Evolutionary conservation across 2,113 vertebrate genomes (phyloP).

Genomic region (Nicator chloris): DNA sequence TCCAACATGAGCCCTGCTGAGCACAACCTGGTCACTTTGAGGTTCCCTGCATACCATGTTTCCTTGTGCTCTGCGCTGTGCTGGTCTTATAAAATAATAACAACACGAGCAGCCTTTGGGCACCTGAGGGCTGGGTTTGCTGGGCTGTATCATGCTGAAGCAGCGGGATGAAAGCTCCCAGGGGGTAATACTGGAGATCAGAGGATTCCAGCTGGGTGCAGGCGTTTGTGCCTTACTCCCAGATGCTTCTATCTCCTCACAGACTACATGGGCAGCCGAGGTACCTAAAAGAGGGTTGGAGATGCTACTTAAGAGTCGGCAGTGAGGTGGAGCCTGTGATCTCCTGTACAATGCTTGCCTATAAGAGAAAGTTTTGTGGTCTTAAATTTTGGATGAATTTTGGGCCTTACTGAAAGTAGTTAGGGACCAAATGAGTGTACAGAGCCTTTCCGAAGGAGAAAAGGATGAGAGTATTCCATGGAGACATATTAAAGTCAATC

Average conservation of each 20-base stretch:
- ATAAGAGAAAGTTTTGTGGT: not conserved
- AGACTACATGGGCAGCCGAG: not conserved
- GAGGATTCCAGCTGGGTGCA: not conserved
- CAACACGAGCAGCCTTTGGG: not conserved
- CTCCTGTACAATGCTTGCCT: not conserved
- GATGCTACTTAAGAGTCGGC: not conserved
- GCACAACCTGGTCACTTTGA: not conserved
- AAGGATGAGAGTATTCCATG: slow-evolving; percentile 11
- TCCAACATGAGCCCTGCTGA: not conserved
- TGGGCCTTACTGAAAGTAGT: not conserved
- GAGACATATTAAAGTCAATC: slow-evolving; percentile 19
- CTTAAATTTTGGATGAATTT: not conserved
- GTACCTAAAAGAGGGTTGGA: not conserved
- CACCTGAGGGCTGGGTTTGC: not conserved
- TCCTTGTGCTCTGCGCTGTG: not conserved
- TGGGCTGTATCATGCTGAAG: not conserved
- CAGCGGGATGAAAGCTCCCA: not conserved
- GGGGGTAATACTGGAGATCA: not conserved
- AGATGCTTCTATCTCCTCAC: not conserved
- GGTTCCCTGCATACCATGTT: not conserved
- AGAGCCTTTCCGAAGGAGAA: slow-evolving; percentile 9
- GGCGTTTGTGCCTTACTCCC: not conserved
- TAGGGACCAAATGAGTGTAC: slow-evolving; percentile 10
- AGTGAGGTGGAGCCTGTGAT: not conserved
- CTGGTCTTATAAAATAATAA: not conserved